phyloP scores from a whole-genome alignment of 2,888 invertebrate species.

The Eupithecia tripunctaria region DNA sequence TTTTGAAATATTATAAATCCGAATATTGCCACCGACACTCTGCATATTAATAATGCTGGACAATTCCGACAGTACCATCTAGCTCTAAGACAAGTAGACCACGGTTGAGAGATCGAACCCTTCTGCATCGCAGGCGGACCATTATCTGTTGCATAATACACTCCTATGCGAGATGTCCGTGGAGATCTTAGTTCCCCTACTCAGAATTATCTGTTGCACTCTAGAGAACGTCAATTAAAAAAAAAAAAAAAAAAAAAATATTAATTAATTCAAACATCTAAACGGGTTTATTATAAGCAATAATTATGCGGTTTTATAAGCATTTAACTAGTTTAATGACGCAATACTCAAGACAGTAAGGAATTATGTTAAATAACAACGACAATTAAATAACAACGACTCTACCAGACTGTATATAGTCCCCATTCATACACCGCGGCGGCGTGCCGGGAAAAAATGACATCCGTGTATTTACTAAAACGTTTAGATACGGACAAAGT shows the following conservation, averaged over 20 bases:
- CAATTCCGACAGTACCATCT: too few species aligned
- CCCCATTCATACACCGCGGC: not conserved
- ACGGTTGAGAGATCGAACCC: too few species aligned
- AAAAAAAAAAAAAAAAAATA: too few species aligned
- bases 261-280: not conserved
- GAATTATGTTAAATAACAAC: too few species aligned
- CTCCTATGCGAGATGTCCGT: too few species aligned
- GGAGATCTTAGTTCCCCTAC: too few species aligned
- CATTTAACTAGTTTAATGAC: not conserved
- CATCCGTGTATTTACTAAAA: constrained; percentile 21
- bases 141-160: too few species aligned
- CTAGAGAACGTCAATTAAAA: not conserved
- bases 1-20: too few species aligned
- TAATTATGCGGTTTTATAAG: not conserved
- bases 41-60: too few species aligned
- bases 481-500: constrained; percentile 37
- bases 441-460: not conserved
- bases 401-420: not conserved
- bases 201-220: not conserved
- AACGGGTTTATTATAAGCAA: not conserved
- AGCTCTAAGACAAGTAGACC: too few species aligned
- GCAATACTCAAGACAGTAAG: not conserved
- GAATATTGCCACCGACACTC: too few species aligned
- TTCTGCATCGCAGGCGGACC: too few species aligned
- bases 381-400: not conserved